Base-by-base conservation (phyloP, 2,113 vertebrate genomes). In the Caloenas nicobarica region DNA sequence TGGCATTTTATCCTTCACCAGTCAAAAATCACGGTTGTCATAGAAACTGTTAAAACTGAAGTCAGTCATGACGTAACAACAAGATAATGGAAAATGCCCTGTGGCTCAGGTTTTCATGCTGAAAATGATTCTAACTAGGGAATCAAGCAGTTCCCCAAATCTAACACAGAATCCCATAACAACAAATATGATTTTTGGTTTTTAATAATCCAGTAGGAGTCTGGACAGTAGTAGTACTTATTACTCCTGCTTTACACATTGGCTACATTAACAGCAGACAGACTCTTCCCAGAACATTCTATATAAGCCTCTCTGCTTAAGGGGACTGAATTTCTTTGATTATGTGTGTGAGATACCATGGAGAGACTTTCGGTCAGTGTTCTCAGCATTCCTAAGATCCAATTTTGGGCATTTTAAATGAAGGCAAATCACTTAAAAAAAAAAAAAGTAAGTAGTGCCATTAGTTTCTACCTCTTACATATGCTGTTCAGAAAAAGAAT, bases 41-140 rank as follows among this genome's bases (percentile, higher is more conserved):
- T 96, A 96, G 97, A 97, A 98, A 98, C 95, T 91, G 92, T 86
- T 97, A 97, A 97, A 95, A 91, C 83, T 78, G 96, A 96, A 97
- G 86, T 90, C 93, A 96, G 85, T 94, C 86, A 95, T 95, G 96
- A 97, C 81, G 95, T 74, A 96, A 88, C 78, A 96, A 88, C 76
- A 90, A 64, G 68, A 92, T 94, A 97, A 95, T 73, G 76, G 86
- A 92, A 89, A 97, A 91, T 85, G 97, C 93, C 96, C 97, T 80
- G 86, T 93, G 89, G 74, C 42, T 88, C 19, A 80, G 71, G 68
- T 68, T 96, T 93, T 89, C 81, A 57, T 68, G 40, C 58, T 90
- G 57, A 70, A 95, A 92, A 93, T 65, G 40, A 54, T 72, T 95
- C 87, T 92, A 95, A 89, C 58, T 23, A 74, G 22, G 60, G 81